Evolutionary conservation across 2,888 invertebrate genomes (phyloP).

Genomic region (Heliconius hortense): DNA sequence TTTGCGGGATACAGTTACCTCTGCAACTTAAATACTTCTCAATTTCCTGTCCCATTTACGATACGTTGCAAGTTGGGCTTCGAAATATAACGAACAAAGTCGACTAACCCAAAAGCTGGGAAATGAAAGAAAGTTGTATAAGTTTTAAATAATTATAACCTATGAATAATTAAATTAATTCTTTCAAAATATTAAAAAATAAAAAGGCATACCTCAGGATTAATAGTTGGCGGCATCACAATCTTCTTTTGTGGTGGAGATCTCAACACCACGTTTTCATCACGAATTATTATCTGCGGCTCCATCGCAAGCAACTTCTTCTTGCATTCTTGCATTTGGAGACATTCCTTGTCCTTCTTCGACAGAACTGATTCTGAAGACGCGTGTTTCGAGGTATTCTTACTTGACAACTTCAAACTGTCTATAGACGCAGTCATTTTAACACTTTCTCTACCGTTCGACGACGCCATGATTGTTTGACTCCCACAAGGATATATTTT

Average conservation of each 20-base stretch:
- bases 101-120: too few species aligned
- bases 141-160: too few species aligned
- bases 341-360: constrained; percentile 72
- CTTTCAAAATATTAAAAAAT: not conserved
- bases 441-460: constrained; percentile 70
- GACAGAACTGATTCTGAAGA: constrained; percentile 77
- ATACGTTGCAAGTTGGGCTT: too few species aligned
- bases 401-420: constrained; percentile 75
- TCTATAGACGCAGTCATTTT: constrained; percentile 76
- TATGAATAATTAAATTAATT: too few species aligned
- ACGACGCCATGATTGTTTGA: constrained; percentile 62
- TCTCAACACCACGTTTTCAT: constrained; percentile 72
- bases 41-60: too few species aligned
- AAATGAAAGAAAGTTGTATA: too few species aligned
- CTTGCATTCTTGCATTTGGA: constrained; percentile 78
- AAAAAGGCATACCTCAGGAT: constrained; percentile 65
- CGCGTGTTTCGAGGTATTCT: constrained; percentile 74
- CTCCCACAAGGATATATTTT: constrained; percentile 14
- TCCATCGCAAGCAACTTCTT: constrained; percentile 76
- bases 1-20: too few species aligned
- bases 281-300: constrained; percentile 75
- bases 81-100: too few species aligned
- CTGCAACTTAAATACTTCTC: too few species aligned
- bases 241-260: constrained; percentile 80
- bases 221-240: constrained; percentile 73